Evolutionary conservation across 2,113 vertebrate species (phyloP), one percentile per base, ranked within the genome.

Genomic region (Poeciliopsis retropinna): DNA sequence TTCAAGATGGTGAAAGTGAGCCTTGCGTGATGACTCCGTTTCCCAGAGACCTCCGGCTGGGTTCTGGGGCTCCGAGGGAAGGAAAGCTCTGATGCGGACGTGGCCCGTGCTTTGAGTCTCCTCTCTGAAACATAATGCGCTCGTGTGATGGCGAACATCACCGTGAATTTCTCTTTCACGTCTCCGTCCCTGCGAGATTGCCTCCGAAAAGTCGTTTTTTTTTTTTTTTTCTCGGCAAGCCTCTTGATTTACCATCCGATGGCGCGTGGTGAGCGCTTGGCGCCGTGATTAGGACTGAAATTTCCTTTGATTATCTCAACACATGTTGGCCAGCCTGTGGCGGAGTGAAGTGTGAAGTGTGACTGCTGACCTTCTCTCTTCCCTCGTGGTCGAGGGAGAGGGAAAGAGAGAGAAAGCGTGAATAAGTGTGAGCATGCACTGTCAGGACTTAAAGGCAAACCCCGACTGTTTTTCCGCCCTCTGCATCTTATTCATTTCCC

Each of bases 301-400:
- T 88, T 79, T 86, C 85, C 78, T 88, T 82, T 86, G 73, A 90
- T 87, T 82, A 84, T 84, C 82, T 73, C 73, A 82, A 69, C 80
- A 86, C 85, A 81, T 87, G 85, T 84, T 70, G 73, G 51, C 63
- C 76, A 67, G 88, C 87, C 81, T 37, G 51, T 80, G 85, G 83
- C 72, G 13, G 70, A 31, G 72, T 69, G 32, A 41, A 41, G 76
- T 83, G 64, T 76, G 47, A 75, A 85, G 80, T 82, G 84, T 82
- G 81, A 85, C 75, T 75, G 80, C 78, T 89, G 88, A 91, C 90
- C 90, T 89, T 82, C 85, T 79, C 69, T 68, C 28, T 80, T 39
- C 64, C 30, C 83, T 41, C 74, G n/a, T 27, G 79, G 85, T 70
- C 66, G 37, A 12, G n/a, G 54, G 78, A 71, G 41, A 44, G 34